phyloP scores from a whole-genome alignment of 2,113 vertebrate species.

The Cygnus atratus region DNA sequence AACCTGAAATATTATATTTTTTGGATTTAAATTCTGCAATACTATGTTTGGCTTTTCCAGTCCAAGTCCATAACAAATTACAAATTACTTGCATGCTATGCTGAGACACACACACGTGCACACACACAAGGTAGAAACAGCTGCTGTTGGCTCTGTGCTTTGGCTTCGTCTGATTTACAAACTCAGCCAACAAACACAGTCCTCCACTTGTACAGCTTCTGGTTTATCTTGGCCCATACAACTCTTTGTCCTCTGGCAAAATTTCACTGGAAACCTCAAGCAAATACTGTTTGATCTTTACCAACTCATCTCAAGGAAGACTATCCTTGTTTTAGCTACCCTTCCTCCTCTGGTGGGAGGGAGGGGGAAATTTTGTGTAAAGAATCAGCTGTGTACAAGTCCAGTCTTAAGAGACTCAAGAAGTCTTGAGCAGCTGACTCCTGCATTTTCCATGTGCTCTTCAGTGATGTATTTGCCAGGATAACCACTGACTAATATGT shows the following conservation, averaged over 20 bases:
- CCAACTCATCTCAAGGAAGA: neutral
- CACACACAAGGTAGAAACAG: neutral
- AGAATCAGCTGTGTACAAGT: neutral
- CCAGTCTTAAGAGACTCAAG: neutral
- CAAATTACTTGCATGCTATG: constrained; percentile 6
- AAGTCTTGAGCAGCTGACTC: neutral
- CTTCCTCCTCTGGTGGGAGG: neutral
- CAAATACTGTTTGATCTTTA: constrained; percentile 4
- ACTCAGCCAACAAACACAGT: constrained; percentile 35
- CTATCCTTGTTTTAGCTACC: neutral
- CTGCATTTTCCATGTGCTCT: neutral
- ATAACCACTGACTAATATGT: neutral
- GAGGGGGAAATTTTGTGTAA: neutral
- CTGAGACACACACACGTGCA: neutral
- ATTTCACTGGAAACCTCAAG: neutral
- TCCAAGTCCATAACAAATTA: constrained; percentile 18
- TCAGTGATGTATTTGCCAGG: neutral
- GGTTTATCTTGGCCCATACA: constrained; percentile 32
- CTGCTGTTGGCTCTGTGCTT: constrained; percentile 4
- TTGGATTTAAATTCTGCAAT: neutral
- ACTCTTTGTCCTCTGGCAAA: constrained; percentile 25
- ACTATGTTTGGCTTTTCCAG: neutral
- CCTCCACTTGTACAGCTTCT: constrained; percentile 34
- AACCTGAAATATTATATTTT: neutral
- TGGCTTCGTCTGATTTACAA: neutral